Base-by-base conservation (phyloP, 1,140 invertebrate genomes). In the Calephelis nemesis region DNA sequence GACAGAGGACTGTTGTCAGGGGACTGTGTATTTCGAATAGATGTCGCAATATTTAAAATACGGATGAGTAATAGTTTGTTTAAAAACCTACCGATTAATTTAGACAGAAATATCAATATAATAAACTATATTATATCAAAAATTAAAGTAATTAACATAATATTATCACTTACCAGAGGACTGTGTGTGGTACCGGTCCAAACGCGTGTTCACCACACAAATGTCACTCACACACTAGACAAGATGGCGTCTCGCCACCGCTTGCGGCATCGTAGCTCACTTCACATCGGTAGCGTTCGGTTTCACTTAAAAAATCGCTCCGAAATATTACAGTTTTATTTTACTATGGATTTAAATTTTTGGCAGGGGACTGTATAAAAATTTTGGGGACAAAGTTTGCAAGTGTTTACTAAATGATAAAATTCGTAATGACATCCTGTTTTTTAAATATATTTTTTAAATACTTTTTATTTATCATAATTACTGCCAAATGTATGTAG, bases 391-490 rank as follows among this genome's bases (percentile, higher is more conserved):
- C 64, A 74, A 69, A 63, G 49, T 71, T 74, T 68, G 47, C 63
- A 66, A 47, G 10, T 52, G 63, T 68, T 68, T 71, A 66, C 45
- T 42, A 54, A 71, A 66, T 49, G 64, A 67, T 6, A 5, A 71
- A 60, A 71, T 66, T 19, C 15, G 47, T 60, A 69, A 66, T 50
- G n/a, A 65, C 11, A 66, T 11, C 49, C 64, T 58, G 62, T 74
- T 71, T 67, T 49, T 39, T 71, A 74, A 65, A 74, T 65, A 70
- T 65, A 69, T 74, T 66, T 52, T 48, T 67, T 64, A 52, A 69
- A 65, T 65, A 69, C 62, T 65, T 58, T 68, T 54, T 40, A 19
- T 72, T 68, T 70, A 71, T 67, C 2, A 63, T 67, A 67, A 50
- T 70, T 60, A 68, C 64, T 71, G 60, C 63, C 60, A 67, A 69